Percentiles rank a stretch among this genome's conserved stretches.
These are phyloP conservation scores for Lacerta bilineata DNA, from an alignment of 2,797 vertebrate species.

Conservation along the genomic window DNA sequence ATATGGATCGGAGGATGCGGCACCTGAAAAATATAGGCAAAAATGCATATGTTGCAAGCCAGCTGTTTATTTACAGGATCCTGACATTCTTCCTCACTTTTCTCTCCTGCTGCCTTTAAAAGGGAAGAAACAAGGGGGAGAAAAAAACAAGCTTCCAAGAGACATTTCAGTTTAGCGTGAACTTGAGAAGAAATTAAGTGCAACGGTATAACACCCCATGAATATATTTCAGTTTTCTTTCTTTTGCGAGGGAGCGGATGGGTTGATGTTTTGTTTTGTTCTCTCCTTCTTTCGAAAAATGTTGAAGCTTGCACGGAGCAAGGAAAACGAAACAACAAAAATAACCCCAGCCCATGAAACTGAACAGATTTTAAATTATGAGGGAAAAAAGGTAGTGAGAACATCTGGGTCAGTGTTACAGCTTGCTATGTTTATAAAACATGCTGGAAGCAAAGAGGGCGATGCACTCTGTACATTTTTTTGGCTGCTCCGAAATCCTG, in stretches of 20 bases:
- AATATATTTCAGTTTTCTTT: constrained; percentile 71
- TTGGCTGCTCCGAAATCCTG: constrained; percentile 70
- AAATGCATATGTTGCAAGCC: constrained; percentile 84
- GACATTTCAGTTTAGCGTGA: constrained; percentile 75
- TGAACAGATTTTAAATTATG: constrained; percentile 78
- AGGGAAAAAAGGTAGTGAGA: constrained; percentile 62
- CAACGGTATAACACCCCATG: constrained; percentile 66
- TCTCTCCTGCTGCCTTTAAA: constrained; percentile 67
- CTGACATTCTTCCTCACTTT: constrained; percentile 79
- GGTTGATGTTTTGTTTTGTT: background rate
- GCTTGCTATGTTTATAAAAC: constrained; percentile 76
- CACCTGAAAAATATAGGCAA: constrained; percentile 85
- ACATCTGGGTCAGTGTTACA: constrained; percentile 72
- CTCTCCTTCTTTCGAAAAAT: background rate
- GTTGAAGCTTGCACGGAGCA: constrained; percentile 51
- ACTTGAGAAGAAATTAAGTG: constrained; percentile 78
- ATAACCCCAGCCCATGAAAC: constrained; percentile 53
- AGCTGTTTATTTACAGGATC: constrained; percentile 86
- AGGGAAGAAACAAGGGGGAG: background rate
- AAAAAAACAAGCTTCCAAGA: constrained; percentile 73
- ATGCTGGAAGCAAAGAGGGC: constrained; percentile 56
- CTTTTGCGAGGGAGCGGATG: background rate
- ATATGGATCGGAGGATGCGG: constrained; percentile 83
- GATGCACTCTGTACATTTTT: constrained; percentile 30
- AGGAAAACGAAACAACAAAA: constrained; percentile 29